Percentiles rank a stretch among this genome's conserved stretches.
These are phyloP conservation scores for Dicentrarchus labrax DNA, from an alignment of 2,113 vertebrate species.

Conservation along the genomic window DNA sequence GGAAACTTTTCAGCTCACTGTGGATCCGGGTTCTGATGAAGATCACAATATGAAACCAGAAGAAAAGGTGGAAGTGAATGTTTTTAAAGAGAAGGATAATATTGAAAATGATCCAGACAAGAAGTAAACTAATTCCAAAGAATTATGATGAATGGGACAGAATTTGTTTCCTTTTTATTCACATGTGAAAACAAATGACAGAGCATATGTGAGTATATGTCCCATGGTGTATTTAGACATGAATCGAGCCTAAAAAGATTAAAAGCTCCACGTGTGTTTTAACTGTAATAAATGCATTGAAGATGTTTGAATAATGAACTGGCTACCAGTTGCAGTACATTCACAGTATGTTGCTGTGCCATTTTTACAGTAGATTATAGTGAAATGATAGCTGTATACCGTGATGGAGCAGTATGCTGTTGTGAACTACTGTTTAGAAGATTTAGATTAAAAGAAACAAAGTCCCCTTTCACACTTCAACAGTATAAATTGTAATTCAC, in stretches of 20 bases:
- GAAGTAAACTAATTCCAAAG: background rate
- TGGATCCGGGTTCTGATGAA: background rate
- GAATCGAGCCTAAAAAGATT: background rate
- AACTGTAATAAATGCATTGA: no score
- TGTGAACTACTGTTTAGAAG: background rate
- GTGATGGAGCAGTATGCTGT: no score
- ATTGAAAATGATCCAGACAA: background rate
- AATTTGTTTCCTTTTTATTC: no score
- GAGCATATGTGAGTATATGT: no score
- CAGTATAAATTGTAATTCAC: background rate
- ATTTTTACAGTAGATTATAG: no score
- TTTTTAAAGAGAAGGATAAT: background rate
- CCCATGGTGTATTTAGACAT: background rate
- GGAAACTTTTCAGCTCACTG: background rate
- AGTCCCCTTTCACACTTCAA: background rate
- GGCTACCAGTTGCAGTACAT: background rate
- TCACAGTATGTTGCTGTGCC: background rate
- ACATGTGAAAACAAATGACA: background rate
- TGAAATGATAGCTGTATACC: no score
- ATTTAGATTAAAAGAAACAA: background rate
- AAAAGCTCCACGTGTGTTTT: background rate
- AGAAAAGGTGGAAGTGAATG: background rate
- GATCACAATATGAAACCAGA: background rate
- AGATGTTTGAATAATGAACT: background rate
- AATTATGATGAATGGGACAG: background rate